These are phyloP conservation scores for Mastomys natalensis DNA, from an alignment of 2,113 vertebrate species.

Conservation along the genomic window DNA sequence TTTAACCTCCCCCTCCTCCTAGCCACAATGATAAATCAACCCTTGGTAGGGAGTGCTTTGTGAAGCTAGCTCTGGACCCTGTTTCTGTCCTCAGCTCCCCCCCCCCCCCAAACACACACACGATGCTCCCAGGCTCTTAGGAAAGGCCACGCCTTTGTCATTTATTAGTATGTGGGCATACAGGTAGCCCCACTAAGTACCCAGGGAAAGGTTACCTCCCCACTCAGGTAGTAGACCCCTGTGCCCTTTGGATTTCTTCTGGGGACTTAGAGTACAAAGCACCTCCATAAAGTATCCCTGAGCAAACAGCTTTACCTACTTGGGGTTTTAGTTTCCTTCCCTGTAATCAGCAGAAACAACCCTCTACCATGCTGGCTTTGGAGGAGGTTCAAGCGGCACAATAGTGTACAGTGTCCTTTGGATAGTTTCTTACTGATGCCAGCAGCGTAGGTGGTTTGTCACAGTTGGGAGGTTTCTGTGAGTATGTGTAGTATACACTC, in stretches of 20 bases:
- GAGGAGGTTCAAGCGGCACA: background rate
- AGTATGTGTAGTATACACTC: background rate
- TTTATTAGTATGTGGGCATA: too few relatives aligned
- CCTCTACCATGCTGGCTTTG: background rate
- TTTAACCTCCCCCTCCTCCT: background rate
- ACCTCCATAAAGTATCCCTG: background rate
- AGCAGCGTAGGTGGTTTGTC: background rate
- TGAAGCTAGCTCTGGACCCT: background rate
- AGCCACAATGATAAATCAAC: background rate
- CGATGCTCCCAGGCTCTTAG: background rate
- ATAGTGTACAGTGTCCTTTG: conserved; percentile 3
- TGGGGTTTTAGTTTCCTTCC: too few relatives aligned
- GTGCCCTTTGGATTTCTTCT: background rate
- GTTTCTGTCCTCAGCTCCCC: background rate
- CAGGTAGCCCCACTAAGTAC: background rate
- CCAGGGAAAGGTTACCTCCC: background rate
- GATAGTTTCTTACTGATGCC: background rate
- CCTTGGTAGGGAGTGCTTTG: background rate
- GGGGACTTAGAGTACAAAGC: background rate
- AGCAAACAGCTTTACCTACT: background rate
- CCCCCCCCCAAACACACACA: too few relatives aligned
- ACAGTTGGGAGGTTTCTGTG: background rate
- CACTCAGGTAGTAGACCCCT: background rate
- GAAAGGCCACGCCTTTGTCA: background rate
- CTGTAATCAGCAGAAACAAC: background rate